Evolutionary conservation across 2,113 vertebrate genomes (phyloP).

Genomic region (Xenopus tropicalis): UCB_Xtro_10.0 CM004450.2:91227001-91227500

Average conservation of each 20-base stretch:
- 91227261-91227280: too few species aligned
- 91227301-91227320: too few species aligned
- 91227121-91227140: conserved; percentile 24
- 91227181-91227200: conserved; percentile 17
- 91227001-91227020: not conserved
- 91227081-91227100: conserved; percentile 27
- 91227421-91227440: too few species aligned
- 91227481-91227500: too few species aligned
- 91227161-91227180: conserved; percentile 43
- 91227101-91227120: conserved; percentile 45
- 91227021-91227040: not conserved
- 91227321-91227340: too few species aligned
- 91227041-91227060: conserved; percentile 24
- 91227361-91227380: too few species aligned
- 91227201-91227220: conserved; percentile 40
- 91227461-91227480: too few species aligned
- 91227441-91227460: too few species aligned
- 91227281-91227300: too few species aligned
- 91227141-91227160: conserved; percentile 26
- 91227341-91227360: too few species aligned
- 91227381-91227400: too few species aligned
- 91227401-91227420: too few species aligned
- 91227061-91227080: not conserved
- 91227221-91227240: conserved; percentile 13
- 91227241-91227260: not conserved